Conservation (phyloP, 2,888 invertebrate genomes). For the Syritta pipiens region DNA sequence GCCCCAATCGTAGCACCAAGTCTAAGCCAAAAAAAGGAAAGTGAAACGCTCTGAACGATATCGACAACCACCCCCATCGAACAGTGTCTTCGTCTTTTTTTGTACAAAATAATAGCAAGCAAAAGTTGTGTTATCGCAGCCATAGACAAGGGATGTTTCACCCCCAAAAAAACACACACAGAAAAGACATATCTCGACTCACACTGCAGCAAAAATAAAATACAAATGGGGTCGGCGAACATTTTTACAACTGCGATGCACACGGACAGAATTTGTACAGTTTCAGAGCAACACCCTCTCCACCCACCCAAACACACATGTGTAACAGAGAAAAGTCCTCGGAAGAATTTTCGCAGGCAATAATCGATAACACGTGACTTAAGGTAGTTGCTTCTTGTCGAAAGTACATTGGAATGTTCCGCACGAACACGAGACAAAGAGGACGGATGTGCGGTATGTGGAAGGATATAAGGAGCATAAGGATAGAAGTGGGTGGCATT, state of each 20-base stretch:
- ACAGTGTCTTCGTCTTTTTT: conserved; percentile 7
- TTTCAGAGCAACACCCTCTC: conserved; percentile 13
- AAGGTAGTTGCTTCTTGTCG: conserved; percentile 17
- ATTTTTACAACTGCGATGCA: background rate
- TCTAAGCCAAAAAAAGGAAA: conserved; percentile 4
- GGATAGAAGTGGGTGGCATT: background rate
- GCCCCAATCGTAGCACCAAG: background rate
- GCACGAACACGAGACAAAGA: conserved; percentile 8
- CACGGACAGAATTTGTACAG: conserved; percentile 32
- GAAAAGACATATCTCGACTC: background rate
- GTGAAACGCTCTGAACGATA: conserved; percentile 29
- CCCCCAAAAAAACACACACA: too few species aligned
- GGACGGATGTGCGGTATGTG: conserved; percentile 18
- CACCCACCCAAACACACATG: background rate
- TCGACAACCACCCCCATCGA: background rate
- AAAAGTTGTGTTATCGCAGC: conserved; percentile 60
- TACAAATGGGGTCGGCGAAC: conserved; percentile 49
- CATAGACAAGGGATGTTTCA: conserved; percentile 29
- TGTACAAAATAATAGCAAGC: conserved; percentile 46
- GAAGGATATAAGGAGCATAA: conserved; percentile 21
- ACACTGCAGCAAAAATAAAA: conserved; percentile 28
- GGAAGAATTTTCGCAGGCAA: conserved; percentile 51
- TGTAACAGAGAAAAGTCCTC: background rate
- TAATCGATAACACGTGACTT: conserved; percentile 67
- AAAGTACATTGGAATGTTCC: background rate